Evolutionary conservation across 2,113 vertebrate genomes (phyloP), one percentile per base, ranked within the genome.

Genomic region (Ardeotis arabs): DNA sequence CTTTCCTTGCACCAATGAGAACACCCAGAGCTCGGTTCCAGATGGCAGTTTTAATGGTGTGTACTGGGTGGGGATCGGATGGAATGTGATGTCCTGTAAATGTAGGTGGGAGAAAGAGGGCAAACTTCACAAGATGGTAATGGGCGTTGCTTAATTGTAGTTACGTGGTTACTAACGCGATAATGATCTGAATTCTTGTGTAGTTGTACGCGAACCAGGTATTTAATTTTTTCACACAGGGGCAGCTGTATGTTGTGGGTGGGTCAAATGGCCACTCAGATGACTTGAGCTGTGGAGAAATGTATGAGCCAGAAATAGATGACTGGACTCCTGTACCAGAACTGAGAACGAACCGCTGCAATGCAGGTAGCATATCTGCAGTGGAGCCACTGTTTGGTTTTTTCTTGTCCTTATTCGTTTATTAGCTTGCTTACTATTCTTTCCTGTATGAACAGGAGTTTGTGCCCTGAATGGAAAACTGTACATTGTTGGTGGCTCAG

Each of bases 251-350:
- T 2, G 99, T 99, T 50, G 99, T 99, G 63, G 99, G 99, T 59
- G 99, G 99, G 11, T 99, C 99, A 3, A 99, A 99, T 2, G 99
- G 99, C 84, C 99, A 99, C 91, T 99, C 99, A 0, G 99, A 99
- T 74, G 99, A 99, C 96, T 96, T 99, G 97, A 99, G 99, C 95
- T 99, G 99, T 47, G 99, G 99, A 56, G 99, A 99, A 97, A 99
- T 98, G 90, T 99, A 99, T n/a, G 98, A 99, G 95, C 99, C 98
- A 4, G 98, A 96, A 37, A 94, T 98, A 14, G 98, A 99, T 44
- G 99, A 99, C 88, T 99, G 99, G 99, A 98, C 96, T 79, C 99
- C 99, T 31, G 98, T 99, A 78, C 99, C 99, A 6, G 99, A 99
- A 91, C 97, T 99, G 87, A 98, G 99, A 95, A 99, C 99, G 59